Conservation (phyloP, 2,888 invertebrate species). For the Thera britannica region DNA sequence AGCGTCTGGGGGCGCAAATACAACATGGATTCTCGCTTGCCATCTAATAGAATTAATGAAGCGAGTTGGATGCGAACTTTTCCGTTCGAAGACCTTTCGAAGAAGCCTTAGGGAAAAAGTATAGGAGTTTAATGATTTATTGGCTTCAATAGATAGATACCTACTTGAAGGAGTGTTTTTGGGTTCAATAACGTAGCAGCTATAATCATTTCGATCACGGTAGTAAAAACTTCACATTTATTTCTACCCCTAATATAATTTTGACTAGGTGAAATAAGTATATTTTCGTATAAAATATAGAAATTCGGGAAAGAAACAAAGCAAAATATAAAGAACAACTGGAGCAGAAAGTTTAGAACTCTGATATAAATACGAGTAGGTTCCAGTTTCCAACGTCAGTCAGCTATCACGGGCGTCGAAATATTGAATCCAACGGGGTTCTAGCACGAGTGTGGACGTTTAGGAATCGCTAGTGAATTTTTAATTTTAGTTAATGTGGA, state of each 20-base stretch:
- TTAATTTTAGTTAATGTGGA: background rate
- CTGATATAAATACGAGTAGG: background rate
- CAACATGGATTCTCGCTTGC: conserved; percentile 42
- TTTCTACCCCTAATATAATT: too few species aligned
- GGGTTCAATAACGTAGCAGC: background rate
- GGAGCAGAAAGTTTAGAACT: conserved; percentile 5
- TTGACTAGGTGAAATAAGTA: too few species aligned
- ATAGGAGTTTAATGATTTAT: conserved; percentile 15
- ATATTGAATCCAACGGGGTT: background rate
- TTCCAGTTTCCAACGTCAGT: conserved; percentile 8
- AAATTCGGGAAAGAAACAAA: background rate
- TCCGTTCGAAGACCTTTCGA: conserved; percentile 31
- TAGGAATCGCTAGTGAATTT: background rate
- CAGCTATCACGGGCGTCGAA: conserved; percentile 11
- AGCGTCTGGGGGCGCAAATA: conserved; percentile 38
- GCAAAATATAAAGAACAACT: background rate
- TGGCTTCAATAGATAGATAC: background rate
- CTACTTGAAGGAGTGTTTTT: background rate
- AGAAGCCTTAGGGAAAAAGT: conserved; percentile 30
- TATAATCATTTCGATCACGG: background rate
- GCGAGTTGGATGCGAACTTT: conserved; percentile 41
- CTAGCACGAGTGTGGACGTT: conserved; percentile 6
- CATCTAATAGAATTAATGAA: conserved; percentile 53
- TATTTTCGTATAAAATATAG: background rate
- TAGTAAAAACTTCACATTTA: too few species aligned